Evolutionary conservation across 2,797 vertebrate species (phyloP), one percentile per base, ranked within the genome.

Genomic region (Gymnocypris eckloni): DNA sequence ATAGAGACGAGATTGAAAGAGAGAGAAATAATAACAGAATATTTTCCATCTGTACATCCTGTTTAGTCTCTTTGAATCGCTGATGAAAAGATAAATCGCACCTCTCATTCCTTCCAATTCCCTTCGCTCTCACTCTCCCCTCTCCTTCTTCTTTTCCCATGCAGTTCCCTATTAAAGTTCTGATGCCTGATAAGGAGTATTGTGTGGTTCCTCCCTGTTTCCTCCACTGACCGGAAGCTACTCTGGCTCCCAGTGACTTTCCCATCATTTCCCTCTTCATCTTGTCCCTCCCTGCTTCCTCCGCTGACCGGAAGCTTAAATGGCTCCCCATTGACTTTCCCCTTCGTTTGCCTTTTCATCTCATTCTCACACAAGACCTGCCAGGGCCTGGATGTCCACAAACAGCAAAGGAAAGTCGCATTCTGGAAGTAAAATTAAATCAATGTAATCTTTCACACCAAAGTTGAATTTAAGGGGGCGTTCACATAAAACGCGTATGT

Each of bases 21-120:
- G 69, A 66, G 82, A 50, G 84, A 66, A 56, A 84, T 83, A 79
- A 83, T 56, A 80, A 86, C 85, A 84, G 85, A 86, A 69, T 67
- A 67, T 82, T 79, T 82, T 82, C 85, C 80, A 78, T 80, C n/a
- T 33, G n/a, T 75, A 54, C 87, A 87, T 91, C 86, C 86, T 88
- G 89, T 89, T 89, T 88, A 81, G 88, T 71, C 52, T 20, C 80
- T 75, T 81, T 87, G 86, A 86, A 79, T 78, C 86, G 88, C 82
- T 45, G 80, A 89, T 84, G 81, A 69, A 82, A 89, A 25, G 86
- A 87, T 80, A 45, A 45, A 82, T 84, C 45, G 52, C 86, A 88
- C 71, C 83, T 66, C 56, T 56, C 43, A 71, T 82, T 79, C 75
- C 54, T 81, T 87, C 64, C 86, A 84, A 69, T 76, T 79, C 73